Base-by-base conservation (phyloP, 1,140 invertebrate species). In the Babylonia areolata region DNA sequence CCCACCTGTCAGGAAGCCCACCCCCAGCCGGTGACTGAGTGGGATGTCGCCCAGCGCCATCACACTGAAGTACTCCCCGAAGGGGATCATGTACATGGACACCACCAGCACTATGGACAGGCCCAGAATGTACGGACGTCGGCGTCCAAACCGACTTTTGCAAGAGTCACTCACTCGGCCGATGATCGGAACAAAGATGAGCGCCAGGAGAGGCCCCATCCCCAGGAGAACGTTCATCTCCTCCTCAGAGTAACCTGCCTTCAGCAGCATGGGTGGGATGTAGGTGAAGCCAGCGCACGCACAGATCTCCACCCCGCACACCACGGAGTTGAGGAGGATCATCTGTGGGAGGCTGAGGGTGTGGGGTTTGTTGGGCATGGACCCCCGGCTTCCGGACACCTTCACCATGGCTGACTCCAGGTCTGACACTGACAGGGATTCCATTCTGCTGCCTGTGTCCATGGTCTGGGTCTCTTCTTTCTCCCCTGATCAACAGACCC, bases 211-310 rank as follows among this genome's bases (percentile, higher is more conserved):
- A 23, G 94, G 94, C 33, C 95, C 95, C 40, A 95, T 86, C 15
- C 94, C 94, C 0, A 95, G 87, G 28, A 95, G 91, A 64, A 94
- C 91, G 77, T 93, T 94, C 93, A 95, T 95, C 71, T 93, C 88
- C 84, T 94, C 91, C 85, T 95, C 95, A 23, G 91, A 89, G 88
- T 95, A 94, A 9, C 95, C 95, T 40, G 93, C 91, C 87, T 95
- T 95, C 12, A 95, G 91, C 40, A 95, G 87, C 90, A 95, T 92
- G 35, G 95, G 95, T 31, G 95, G 95, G 84, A 95, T 94, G 90
- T 95, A 95, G 3, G 94, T 94, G 90, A 95, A 95, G 31, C 95
- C 95, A 64, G 95, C 94, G 88, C 94, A 95, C 37, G 94, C 93
- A 86, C 93, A 93, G 46, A 95, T 92, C 91, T 95, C 95, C 33